Evolutionary conservation across 2,113 vertebrate genomes (phyloP).

Genomic region (Turnix velox): DNA sequence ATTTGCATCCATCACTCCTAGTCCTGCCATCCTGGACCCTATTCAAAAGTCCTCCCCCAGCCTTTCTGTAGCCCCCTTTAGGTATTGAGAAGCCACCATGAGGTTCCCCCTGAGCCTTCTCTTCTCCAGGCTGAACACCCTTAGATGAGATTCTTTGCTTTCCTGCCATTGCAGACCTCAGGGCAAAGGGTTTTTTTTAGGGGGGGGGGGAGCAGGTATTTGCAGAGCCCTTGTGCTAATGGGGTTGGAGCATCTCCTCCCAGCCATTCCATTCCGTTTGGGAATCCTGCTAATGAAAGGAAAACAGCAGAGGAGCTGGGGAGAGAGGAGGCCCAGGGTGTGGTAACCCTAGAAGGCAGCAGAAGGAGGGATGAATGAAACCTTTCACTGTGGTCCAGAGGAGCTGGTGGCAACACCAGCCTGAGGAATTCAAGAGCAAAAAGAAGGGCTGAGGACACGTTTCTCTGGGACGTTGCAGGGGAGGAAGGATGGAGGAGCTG

Average conservation of each 20-base stretch:
- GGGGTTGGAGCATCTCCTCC: constrained; percentile 3
- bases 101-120: too few species aligned
- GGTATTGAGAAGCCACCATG: too few species aligned
- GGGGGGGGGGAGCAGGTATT: background rate
- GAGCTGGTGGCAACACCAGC: constrained; percentile 43
- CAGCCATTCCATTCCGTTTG: constrained; percentile 19
- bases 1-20: too few species aligned
- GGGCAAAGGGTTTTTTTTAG: accelerated
- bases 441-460: background rate
- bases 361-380: constrained; percentile 67
- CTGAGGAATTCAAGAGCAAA: constrained; percentile 61
- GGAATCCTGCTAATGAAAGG: constrained; percentile 72
- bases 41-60: too few species aligned
- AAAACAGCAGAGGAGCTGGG: constrained; percentile 58
- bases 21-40: too few species aligned
- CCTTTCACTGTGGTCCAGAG: constrained; percentile 71
- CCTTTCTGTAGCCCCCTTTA: too few species aligned
- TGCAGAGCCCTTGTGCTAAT: background rate
- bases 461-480: background rate
- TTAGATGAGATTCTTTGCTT: too few species aligned
- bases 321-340: constrained; percentile 63
- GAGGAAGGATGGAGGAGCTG: background rate
- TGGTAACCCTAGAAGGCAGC: constrained; percentile 66
- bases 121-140: too few species aligned
- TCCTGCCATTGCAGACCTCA: background rate